Evolutionary conservation across 2,113 vertebrate species (phyloP), one percentile per base, ranked within the genome.

Genomic region (Salminus brasiliensis): DNA sequence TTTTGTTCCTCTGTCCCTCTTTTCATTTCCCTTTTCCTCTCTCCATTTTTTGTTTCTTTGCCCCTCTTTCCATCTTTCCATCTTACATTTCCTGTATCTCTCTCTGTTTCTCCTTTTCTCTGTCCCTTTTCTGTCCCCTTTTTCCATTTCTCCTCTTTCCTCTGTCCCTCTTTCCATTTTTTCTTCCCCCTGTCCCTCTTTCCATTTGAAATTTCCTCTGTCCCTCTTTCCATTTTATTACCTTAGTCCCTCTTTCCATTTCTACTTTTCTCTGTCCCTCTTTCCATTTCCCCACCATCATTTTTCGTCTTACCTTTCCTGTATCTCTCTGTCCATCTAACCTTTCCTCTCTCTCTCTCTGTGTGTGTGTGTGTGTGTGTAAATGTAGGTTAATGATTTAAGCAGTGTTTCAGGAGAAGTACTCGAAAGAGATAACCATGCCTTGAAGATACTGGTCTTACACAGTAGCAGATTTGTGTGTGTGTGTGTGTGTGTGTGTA

Each of bases 1-100:
- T 39, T 84, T 79, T 71, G 34, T 60, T 29, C 76, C 82, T 47
- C 82, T 78, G 69, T 81, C 83, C 73, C n/a, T n/a, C n/a, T n/a
- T n/a, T n/a, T n/a, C n/a, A n/a, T n/a, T n/a, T 1, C 18, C 2
- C 16, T 5, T 47, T 49, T 15, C 12, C 12, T 49, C 16, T 49
- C 2, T 49, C 18, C 18, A 21, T 49, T 49, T 49, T 1, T 18
- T 5, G 1, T 47, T 65, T 72, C 65, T 85, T 82, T 81, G 39
- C 39, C 39, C 39, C 4, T 41, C 10, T 10, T 4, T 41, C 39
- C 39, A n/a, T n/a, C n/a, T 79, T 66, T 81, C 83, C 74, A n/a
- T n/a, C n/a, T n/a, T n/a, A n/a, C n/a, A n/a, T 59, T 21, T 34
- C 10, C n/a, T 25, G 34, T 39, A n/a, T 23, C 57, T 49, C 21